Conservation (phyloP, 2,113 vertebrate genomes). For the Neopipo cinnamomea region DNA sequence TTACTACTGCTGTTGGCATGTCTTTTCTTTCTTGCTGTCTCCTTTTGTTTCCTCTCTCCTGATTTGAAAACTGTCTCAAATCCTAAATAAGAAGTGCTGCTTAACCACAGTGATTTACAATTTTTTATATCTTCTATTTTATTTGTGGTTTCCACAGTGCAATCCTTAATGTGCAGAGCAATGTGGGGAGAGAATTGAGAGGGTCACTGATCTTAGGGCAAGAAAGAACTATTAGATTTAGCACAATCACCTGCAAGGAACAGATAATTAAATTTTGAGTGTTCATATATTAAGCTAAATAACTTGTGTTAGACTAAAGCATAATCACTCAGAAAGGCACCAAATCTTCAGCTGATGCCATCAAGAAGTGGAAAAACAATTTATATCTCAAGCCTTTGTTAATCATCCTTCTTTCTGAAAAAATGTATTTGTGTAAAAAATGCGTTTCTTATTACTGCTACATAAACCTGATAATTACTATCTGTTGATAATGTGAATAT, state of each 20-base stretch:
- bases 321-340: not conserved
- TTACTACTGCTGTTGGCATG: not conserved
- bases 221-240: not conserved
- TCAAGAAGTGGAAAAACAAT: not conserved
- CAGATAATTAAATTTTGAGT: not conserved
- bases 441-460: not conserved
- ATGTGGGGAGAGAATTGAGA: not conserved
- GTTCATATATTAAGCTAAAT: not conserved
- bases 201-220: not conserved
- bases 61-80: not conserved
- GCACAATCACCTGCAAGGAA: not conserved
- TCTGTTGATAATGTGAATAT: not conserved
- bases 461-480: not conserved
- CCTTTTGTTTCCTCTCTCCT: not conserved
- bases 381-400: not conserved
- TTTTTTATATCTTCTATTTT: not conserved
- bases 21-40: not conserved
- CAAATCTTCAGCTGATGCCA: not conserved
- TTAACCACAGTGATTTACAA: not conserved
- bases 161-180: not conserved
- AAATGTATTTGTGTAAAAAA: not conserved
- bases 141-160: not conserved
- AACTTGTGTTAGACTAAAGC: not conserved
- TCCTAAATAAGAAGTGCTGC: not conserved
- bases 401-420: not conserved